These are phyloP conservation scores for Montifringilla adamsi DNA, from an alignment of 2,113 vertebrate genomes.

Conservation along the genomic window DNA sequence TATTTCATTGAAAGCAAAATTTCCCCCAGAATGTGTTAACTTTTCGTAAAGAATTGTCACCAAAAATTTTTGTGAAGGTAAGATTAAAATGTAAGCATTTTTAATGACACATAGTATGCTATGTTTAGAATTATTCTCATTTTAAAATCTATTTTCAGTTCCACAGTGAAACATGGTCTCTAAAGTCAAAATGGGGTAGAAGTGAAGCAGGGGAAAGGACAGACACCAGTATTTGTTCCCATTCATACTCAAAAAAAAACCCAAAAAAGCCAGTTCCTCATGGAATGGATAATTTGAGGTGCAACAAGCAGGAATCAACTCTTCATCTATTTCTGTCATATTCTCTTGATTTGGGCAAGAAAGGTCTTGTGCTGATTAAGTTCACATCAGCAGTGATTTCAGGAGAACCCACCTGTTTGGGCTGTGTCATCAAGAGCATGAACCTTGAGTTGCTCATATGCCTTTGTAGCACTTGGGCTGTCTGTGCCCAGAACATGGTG, in stretches of 20 bases:
- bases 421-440: background rate
- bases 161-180: background rate
- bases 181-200: background rate
- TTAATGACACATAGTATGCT: background rate
- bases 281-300: background rate
- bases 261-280: background rate
- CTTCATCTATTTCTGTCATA: background rate
- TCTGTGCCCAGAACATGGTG: background rate
- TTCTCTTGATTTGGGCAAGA: background rate
- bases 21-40: background rate
- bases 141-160: background rate
- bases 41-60: background rate
- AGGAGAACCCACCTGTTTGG: background rate
- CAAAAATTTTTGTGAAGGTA: background rate
- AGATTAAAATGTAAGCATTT: background rate
- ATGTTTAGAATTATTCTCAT: background rate
- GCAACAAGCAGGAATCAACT: background rate
- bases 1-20: background rate
- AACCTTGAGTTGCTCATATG: fast-evolving
- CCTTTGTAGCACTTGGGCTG: fast-evolving
- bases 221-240: background rate
- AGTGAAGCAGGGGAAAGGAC: fast-evolving
- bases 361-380: background rate
- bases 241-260: background rate
- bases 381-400: background rate